Evolutionary conservation across 2,797 vertebrate species (phyloP).

Genomic region (Aplochiton taeniatus): DNA sequence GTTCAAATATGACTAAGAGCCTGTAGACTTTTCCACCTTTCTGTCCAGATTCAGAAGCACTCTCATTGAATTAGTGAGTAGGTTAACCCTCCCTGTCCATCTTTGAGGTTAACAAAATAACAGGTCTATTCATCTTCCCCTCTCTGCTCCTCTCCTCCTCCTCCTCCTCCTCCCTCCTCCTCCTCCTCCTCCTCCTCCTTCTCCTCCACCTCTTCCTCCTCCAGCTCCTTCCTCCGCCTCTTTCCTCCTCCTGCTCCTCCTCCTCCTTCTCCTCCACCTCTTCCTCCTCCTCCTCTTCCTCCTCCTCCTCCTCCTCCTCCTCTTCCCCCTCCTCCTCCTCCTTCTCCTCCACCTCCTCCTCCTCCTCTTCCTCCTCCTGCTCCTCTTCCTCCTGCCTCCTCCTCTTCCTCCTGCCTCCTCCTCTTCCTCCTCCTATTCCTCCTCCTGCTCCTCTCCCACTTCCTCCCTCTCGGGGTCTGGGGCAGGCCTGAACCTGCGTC

Average conservation of each 20-base stretch:
- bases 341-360: not conserved
- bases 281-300: constrained; percentile 3
- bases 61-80: too few species aligned
- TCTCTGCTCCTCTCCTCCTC: too few species aligned
- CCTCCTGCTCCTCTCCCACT: not conserved
- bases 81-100: too few species aligned
- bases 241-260: constrained; percentile 22
- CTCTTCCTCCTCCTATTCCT: constrained; percentile 22
- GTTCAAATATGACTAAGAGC: too few species aligned
- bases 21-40: not conserved
- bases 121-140: not conserved
- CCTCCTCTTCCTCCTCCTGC: constrained; percentile 23
- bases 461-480: not conserved
- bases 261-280: not conserved
- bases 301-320: not conserved
- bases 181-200: not conserved
- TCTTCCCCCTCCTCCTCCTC: not conserved
- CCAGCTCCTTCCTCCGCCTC: not conserved
- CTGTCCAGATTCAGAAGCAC: too few species aligned
- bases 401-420: not conserved
- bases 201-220: not conserved
- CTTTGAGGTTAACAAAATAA: not conserved
- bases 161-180: constrained; percentile 22
- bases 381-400: not conserved
- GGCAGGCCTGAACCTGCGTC: constrained; percentile 51